A percentile compares a stretch with the other conserved stretches of the same genome.
Evolutionary conservation across 2,797 vertebrate species (phyloP).

Genomic region (Muscicapa comitata): DNA sequence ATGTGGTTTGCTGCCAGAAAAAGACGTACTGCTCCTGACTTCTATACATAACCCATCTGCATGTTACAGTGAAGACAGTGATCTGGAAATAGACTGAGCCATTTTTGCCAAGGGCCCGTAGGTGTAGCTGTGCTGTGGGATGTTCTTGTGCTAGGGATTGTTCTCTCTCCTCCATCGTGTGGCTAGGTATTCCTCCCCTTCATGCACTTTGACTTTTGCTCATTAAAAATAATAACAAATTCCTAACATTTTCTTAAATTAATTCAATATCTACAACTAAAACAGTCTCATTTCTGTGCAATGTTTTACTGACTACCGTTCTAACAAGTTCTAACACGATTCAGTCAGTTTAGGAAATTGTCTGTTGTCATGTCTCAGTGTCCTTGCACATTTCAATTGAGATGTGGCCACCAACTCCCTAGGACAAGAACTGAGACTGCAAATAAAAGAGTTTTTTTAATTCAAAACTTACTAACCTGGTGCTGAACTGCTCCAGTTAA

Average conservation of each 20-base stretch:
- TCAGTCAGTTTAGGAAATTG: background rate
- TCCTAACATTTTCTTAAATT: constrained; percentile 33
- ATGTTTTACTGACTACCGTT: background rate
- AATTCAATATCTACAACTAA: background rate
- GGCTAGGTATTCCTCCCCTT: background rate
- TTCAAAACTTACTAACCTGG: background rate
- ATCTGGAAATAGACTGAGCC: constrained; percentile 91
- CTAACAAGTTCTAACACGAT: background rate
- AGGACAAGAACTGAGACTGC: background rate
- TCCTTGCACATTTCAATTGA: background rate
- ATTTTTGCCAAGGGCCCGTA: background rate
- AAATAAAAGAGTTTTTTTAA: background rate
- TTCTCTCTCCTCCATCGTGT: background rate
- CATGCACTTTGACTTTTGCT: constrained; percentile 16
- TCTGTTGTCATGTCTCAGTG: background rate
- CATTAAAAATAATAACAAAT: constrained; percentile 10
- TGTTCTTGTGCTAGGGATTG: constrained; percentile 23
- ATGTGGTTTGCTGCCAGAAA: constrained; percentile 93
- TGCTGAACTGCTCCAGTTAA: background rate
- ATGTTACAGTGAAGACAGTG: constrained; percentile 89
- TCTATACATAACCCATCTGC: constrained; percentile 83
- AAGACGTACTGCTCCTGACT: constrained; percentile 75
- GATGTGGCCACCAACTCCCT: background rate
- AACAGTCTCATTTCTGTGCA: background rate
- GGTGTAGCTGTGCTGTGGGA: background rate